Evolutionary conservation across 1,140 invertebrate genomes (phyloP).

Genomic region (Eupristina koningsbergeri): DNA sequence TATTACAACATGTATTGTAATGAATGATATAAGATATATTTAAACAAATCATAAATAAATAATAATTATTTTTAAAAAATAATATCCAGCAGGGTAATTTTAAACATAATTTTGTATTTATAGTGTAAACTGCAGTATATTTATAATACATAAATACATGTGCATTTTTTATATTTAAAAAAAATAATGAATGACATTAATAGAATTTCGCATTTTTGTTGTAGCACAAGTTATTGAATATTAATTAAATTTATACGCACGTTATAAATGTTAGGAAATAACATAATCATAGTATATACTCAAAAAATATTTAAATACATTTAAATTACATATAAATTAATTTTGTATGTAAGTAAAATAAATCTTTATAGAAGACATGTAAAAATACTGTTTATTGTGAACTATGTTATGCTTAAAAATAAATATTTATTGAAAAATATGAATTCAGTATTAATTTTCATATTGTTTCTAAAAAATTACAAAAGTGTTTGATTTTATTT

Average conservation of each 20-base stretch:
- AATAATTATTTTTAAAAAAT: constrained; percentile 15
- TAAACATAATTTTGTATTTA: constrained; percentile 10
- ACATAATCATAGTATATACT: not conserved
- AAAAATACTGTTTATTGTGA: not conserved
- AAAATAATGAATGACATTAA: not conserved
- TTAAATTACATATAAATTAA: constrained; percentile 9
- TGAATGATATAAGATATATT: not conserved
- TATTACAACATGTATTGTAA: constrained; percentile 27
- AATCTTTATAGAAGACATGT: constrained; percentile 1
- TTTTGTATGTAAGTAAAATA: constrained; percentile 13
- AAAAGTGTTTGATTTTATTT: constrained; percentile 37
- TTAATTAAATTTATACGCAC: not conserved
- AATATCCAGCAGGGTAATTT: constrained; percentile 28
- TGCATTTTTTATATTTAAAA: constrained; percentile 17
- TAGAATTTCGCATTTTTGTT: not conserved
- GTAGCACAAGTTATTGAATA: not conserved
- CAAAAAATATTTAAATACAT: not conserved
- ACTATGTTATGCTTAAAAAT: not conserved
- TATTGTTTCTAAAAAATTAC: not conserved
- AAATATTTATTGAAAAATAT: not conserved
- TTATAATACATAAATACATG: not conserved
- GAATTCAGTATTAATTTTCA: constrained; percentile 1
- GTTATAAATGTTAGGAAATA: not conserved
- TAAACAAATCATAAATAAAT: constrained; percentile 15
- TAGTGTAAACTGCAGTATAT: not conserved